A percentile compares a stretch with the other conserved stretches of the same genome.
phyloP scores from a whole-genome alignment of 2,113 vertebrate genomes.

The Lucifuga dentata region DNA sequence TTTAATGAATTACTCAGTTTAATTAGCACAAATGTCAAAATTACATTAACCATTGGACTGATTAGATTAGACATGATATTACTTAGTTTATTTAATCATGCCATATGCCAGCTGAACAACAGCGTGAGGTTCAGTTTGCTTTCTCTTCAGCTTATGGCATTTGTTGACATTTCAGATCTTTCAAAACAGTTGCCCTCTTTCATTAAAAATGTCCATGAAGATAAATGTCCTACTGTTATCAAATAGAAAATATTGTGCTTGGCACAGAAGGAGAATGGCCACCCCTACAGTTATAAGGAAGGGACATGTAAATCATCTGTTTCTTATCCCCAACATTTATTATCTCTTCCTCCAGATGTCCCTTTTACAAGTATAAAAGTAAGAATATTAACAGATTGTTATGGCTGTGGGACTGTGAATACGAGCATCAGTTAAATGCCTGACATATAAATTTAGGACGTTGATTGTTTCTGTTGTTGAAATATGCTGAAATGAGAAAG shows the following conservation, averaged over 20 bases:
- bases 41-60: not conserved
- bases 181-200: not conserved
- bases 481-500: conserved; percentile 7
- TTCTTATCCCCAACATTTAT: no score
- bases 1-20: not conserved
- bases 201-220: not conserved
- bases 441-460: no score
- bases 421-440: no score
- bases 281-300: no score
- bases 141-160: not conserved
- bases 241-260: no score
- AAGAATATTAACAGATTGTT: no score
- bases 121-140: not conserved
- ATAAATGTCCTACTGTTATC: no score
- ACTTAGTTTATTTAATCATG: not conserved
- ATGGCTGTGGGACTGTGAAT: no score
- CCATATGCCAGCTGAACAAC: not conserved
- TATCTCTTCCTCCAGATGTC: no score
- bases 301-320: no score
- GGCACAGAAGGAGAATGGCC: no score
- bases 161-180: not conserved
- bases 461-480: not conserved
- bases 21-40: not conserved
- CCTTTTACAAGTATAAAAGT: no score
- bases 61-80: not conserved